Evolutionary conservation across 1,140 invertebrate species (phyloP).

Genomic region (Olivierus martensii): DNA sequence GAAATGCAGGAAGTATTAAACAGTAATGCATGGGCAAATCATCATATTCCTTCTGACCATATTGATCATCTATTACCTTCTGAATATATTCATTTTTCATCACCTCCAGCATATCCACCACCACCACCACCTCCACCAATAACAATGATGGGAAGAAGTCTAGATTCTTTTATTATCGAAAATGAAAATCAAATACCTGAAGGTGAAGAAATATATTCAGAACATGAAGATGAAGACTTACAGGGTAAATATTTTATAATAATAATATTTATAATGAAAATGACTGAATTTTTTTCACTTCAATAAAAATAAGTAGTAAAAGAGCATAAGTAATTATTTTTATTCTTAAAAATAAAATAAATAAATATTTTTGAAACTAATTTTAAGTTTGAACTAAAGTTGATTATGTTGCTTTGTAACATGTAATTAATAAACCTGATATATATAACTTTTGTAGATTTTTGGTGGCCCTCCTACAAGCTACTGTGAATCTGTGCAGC

Average conservation of each 20-base stretch:
- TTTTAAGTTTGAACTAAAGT: too few species aligned
- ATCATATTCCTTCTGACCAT: background rate
- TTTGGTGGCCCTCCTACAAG: too few species aligned
- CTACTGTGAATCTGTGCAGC: too few species aligned
- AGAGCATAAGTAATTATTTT: too few species aligned
- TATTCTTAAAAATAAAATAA: too few species aligned
- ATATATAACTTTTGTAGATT: too few species aligned
- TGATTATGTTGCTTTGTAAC: too few species aligned
- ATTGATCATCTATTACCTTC: background rate
- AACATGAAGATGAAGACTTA: background rate
- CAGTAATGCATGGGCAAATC: slow-evolving; percentile 20
- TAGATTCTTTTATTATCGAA: background rate
- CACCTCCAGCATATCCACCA: background rate
- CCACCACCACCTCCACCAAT: background rate
- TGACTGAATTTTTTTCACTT: too few species aligned
- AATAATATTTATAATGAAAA: too few species aligned
- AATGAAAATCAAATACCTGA: background rate
- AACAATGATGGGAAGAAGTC: background rate
- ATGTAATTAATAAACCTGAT: too few species aligned
- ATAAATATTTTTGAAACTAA: too few species aligned
- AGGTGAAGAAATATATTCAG: background rate
- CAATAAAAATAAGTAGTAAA: too few species aligned
- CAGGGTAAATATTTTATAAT: background rate
- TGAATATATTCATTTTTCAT: background rate
- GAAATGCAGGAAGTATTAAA: slow-evolving; percentile 25